A percentile compares a stretch with the other conserved stretches of the same genome.
These are phyloP conservation scores for Trissolcus basalis DNA, from an alignment of 1,140 invertebrate species.

Conservation along the genomic window DNA sequence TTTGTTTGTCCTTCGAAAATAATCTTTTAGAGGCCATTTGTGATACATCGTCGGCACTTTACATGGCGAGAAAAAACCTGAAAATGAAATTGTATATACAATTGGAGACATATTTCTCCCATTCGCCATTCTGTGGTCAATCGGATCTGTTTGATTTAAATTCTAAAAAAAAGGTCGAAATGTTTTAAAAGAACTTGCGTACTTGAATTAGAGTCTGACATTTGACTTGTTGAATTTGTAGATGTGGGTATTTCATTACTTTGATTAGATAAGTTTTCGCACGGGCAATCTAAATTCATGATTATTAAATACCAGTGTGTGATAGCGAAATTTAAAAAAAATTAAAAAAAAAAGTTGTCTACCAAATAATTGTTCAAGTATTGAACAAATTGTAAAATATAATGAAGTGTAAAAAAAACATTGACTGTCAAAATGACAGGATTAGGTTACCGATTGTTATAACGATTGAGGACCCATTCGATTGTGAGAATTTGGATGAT, in stretches of 20 bases:
- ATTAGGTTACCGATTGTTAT: no score
- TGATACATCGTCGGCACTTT: conserved; percentile 5
- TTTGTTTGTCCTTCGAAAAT: conserved; percentile 29
- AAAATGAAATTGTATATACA: no score
- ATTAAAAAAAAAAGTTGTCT: not conserved
- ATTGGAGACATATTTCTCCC: no score
- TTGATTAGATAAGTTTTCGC: conserved; percentile 14
- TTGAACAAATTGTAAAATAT: no score
- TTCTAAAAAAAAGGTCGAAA: not conserved
- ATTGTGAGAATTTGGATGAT: no score
- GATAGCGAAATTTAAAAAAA: not conserved
- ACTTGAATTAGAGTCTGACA: conserved; percentile 1
- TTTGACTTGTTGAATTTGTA: conserved; percentile 6
- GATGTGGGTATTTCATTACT: conserved; percentile 13
- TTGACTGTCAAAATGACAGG: not conserved
- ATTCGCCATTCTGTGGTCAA: no score
- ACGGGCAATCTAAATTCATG: conserved; percentile 18
- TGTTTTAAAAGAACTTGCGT: not conserved
- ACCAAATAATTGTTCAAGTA: no score
- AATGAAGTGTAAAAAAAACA: not conserved
- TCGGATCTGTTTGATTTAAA: no score
- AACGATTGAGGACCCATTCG: no score
- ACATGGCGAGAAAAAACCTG: no score
- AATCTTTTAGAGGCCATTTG: conserved; percentile 36
- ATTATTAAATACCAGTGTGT: not conserved